phyloP scores from a whole-genome alignment of 2,113 vertebrate genomes.

The Pycnonotus jocosus region DNA sequence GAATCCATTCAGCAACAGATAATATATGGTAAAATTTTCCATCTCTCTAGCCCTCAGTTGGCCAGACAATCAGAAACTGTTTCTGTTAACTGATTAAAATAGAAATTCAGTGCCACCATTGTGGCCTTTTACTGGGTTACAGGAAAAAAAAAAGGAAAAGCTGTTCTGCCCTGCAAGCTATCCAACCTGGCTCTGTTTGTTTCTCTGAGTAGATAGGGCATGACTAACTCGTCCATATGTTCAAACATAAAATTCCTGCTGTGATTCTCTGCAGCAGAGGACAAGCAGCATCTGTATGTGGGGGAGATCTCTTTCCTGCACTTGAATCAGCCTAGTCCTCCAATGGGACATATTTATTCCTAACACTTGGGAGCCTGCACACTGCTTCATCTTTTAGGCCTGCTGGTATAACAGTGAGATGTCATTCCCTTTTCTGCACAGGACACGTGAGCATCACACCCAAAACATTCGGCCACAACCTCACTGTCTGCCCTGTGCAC shows the following conservation, averaged over 20 bases:
- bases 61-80: background rate
- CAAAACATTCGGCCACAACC: background rate
- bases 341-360: background rate
- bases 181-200: slow-evolving; percentile 51
- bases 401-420: background rate
- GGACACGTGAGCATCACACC: background rate
- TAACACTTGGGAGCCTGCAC: background rate
- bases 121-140: background rate
- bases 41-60: background rate
- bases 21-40: background rate
- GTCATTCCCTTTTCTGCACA: background rate
- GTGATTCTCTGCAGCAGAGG: slow-evolving; percentile 41
- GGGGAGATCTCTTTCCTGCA: background rate
- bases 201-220: slow-evolving; percentile 60
- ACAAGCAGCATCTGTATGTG: slow-evolving; percentile 34
- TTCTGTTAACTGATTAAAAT: slow-evolving; percentile 19
- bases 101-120: background rate
- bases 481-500: background rate
- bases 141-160: background rate
- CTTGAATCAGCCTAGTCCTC: background rate
- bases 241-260: slow-evolving; percentile 57
- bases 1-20: background rate
- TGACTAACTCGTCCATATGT: slow-evolving; percentile 61
- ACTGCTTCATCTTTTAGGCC: background rate
- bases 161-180: slow-evolving; percentile 43